A percentile compares a stretch with the other conserved stretches of the same genome.
Conservation (phyloP, 2,888 invertebrate genomes). For the Eilema sororculum region DNA sequence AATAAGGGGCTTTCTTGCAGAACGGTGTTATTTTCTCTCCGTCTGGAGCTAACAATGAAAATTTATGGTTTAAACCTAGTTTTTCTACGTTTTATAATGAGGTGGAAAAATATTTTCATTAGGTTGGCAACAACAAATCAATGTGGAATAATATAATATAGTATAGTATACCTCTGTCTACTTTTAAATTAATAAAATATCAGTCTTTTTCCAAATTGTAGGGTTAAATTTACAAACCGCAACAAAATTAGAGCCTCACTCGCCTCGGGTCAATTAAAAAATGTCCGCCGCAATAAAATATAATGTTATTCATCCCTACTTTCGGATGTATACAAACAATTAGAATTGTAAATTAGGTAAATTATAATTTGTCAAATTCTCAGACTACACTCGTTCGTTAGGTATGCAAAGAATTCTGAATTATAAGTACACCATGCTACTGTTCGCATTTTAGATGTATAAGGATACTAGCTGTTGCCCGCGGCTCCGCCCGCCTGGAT, state of each 20-base stretch:
- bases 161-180: too few species aligned
- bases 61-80: too few species aligned
- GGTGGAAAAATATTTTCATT: too few species aligned
- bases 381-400: slow-evolving; percentile 45
- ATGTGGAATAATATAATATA: too few species aligned
- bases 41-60: too few species aligned
- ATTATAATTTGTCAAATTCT: slow-evolving; percentile 65
- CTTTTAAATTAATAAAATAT: not conserved
- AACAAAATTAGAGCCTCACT: not conserved
- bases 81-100: too few species aligned
- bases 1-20: too few species aligned
- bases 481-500: too few species aligned
- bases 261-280: slow-evolving; percentile 50
- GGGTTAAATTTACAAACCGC: not conserved
- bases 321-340: slow-evolving; percentile 69
- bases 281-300: slow-evolving; percentile 73
- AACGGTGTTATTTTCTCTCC: too few species aligned
- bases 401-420: not conserved
- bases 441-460: not conserved
- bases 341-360: slow-evolving; percentile 76
- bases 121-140: too few species aligned
- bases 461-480: too few species aligned
- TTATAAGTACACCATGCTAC: not conserved
- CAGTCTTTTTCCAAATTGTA: slow-evolving; percentile 5
- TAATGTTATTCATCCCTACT: slow-evolving; percentile 68